Base-by-base conservation (phyloP, 2,888 invertebrate genomes). In the Dryobota labecula region DNA sequence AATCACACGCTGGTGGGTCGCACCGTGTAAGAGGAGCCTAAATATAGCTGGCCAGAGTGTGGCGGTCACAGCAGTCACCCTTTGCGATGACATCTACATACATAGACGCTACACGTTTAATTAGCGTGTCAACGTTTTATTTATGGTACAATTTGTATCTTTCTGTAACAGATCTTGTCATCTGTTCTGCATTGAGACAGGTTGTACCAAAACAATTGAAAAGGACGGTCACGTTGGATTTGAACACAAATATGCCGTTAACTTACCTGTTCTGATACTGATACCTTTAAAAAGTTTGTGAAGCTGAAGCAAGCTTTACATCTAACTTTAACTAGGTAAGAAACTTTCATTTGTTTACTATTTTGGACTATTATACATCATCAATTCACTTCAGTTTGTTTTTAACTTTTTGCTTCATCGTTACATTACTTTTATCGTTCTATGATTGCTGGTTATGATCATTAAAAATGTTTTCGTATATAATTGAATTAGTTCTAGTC, bases 1-100 rank as follows among this genome's bases (percentile, higher is more conserved):
- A 87, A 90, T 91, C 91, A 93, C 92, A 93, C 92, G 87, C 91
- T 93, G 90, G 76, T 92, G 92, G 87, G 80, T 89, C 85, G 86
- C 83, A 77, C 86, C 70, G 87, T 87, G 89, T 86, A 84, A 86
- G 87, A 88, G 87, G 87, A 86, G 79, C 91, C 94, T 95, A 95
- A 94, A 93, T 94, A 94, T 95, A 95, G 92, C 87, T 76, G 70
- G 78, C 80, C 67, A 72, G 76, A 76, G 90, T 87, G 87, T 88
- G 88, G 86, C 85, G 82, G 85, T 68, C 80, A 75, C 77, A 77
- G 84, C 87, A 88, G 79, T 89, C 88, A 90, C 91, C 91, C 91
- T 83, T 89, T 84, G 85, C 84, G 87, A 77, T 89, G 86, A 87
- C 79, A 83, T 64, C 73, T 72, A 71, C 78, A 76, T 66, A 74